Conservation (phyloP, 2,113 vertebrate genomes). For the Pluvialis apricaria region DNA sequence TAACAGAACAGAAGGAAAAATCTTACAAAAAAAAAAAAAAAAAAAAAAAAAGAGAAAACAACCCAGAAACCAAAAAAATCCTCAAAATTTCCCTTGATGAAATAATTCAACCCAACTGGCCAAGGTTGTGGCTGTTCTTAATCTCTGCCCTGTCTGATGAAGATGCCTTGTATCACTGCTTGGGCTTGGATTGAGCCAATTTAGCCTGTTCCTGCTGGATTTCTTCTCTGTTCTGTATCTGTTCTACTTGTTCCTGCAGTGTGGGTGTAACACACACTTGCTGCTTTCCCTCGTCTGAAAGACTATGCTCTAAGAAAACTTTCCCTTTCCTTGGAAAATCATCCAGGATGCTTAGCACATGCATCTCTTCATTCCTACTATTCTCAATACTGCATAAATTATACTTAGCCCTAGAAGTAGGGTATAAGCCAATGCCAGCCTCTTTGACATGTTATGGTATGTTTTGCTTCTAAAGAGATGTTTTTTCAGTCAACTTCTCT, state of each 20-base stretch:
- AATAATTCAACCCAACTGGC: not conserved
- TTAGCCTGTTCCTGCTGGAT: not conserved
- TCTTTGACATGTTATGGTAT: not conserved
- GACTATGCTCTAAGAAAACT: not conserved
- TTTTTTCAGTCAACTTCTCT: not conserved
- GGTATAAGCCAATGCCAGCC: not conserved
- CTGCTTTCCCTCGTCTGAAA: not conserved
- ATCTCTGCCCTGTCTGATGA: not conserved
- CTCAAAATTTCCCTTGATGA: not conserved
- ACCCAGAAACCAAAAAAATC: not conserved
- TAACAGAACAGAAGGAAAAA: not conserved
- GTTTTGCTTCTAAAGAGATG: not conserved
- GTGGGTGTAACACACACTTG: not conserved
- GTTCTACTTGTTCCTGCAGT: not conserved
- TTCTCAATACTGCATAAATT: not conserved
- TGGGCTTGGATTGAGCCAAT: accelerated
- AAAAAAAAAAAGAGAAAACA: not conserved
- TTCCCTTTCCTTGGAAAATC: not conserved
- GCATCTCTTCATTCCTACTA: not conserved
- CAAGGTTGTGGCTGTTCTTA: not conserved
- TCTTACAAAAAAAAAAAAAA: not conserved
- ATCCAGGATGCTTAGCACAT: not conserved
- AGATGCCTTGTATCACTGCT: not conserved
- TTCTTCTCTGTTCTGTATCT: not conserved
- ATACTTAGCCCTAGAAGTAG: not conserved